Evolutionary conservation across 92 coral and sea anemone genomes (phyloP).

Genomic region (Phenganax marumi): DNA sequence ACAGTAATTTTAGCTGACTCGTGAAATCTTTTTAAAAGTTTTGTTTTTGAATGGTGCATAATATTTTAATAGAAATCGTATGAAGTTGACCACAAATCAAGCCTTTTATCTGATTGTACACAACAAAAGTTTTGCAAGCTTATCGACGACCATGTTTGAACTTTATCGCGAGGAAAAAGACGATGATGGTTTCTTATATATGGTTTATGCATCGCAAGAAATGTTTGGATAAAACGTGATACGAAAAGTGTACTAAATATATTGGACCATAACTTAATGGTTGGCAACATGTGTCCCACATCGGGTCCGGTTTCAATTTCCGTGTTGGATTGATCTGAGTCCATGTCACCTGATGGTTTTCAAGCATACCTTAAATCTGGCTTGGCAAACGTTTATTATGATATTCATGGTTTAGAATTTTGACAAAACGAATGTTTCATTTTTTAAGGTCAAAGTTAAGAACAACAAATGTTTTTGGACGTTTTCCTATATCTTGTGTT

Average conservation of each 20-base stretch:
- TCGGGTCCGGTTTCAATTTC: slow-evolving; percentile 1
- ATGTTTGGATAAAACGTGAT: slow-evolving; percentile 73
- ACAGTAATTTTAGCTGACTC: no score
- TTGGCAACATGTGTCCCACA: background rate
- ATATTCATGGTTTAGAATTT: background rate
- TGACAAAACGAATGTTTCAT: background rate
- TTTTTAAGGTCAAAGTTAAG: background rate
- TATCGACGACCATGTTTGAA: slow-evolving; percentile 97
- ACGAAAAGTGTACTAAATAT: background rate
- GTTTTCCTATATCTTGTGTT: no score
- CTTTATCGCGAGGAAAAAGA: slow-evolving; percentile 97
- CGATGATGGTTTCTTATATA: slow-evolving; percentile 98
- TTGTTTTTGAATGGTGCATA: no score
- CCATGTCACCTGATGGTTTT: background rate
- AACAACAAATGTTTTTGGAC: slow-evolving; percentile 13
- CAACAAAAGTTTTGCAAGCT: slow-evolving; percentile 98
- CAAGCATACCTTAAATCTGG: background rate
- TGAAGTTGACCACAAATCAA: slow-evolving; percentile 91
- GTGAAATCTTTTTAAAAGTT: no score
- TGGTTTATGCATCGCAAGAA: slow-evolving; percentile 99
- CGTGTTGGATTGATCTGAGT: background rate
- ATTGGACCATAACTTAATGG: slow-evolving; percentile 14
- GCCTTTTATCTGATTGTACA: slow-evolving; percentile 98
- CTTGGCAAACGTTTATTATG: background rate
- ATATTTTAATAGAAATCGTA: slow-evolving; percentile 74